Percentiles rank a stretch among this genome's conserved stretches.
Conservation (phyloP, 1,140 invertebrate species). For the Hirudo medicinalis region DNA sequence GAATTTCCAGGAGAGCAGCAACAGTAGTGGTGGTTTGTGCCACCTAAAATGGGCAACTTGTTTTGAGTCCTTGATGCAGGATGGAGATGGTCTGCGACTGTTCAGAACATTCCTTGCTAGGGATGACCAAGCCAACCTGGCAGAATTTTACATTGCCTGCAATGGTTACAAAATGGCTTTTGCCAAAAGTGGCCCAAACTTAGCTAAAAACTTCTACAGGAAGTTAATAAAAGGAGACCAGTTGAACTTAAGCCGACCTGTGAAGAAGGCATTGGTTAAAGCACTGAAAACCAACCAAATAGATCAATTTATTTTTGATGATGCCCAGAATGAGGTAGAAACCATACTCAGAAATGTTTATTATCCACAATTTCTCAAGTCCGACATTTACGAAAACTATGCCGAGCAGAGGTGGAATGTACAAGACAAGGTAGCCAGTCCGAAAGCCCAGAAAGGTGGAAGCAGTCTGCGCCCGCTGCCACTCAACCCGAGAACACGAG, state of each 20-base stretch:
- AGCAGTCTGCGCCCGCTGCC: not conserved
- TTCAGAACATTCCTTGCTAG: constrained; percentile 64
- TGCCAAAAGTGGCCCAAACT: constrained; percentile 52
- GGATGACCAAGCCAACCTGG: constrained; percentile 51
- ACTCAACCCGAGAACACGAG: not conserved
- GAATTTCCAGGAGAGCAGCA: constrained; percentile 35
- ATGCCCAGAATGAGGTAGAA: constrained; percentile 61
- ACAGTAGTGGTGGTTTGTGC: constrained; percentile 48
- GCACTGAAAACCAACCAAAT: constrained; percentile 56
- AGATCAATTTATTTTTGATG: constrained; percentile 49
- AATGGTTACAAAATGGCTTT: constrained; percentile 66
- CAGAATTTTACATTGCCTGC: constrained; percentile 82
- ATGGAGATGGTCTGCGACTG: constrained; percentile 68
- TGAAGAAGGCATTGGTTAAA: constrained; percentile 65
- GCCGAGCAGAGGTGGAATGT: constrained; percentile 53
- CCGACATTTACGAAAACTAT: constrained; percentile 76
- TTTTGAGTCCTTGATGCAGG: constrained; percentile 62
- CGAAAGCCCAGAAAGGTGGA: not conserved
- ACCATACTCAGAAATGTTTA: constrained; percentile 65
- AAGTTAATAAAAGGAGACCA: constrained; percentile 56
- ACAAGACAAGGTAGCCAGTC: constrained; percentile 38
- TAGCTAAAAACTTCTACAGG: constrained; percentile 68
- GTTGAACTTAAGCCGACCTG: constrained; percentile 44
- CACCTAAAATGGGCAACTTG: constrained; percentile 73
- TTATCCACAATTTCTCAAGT: constrained; percentile 77